Conservation (phyloP, 2,113 vertebrate genomes). For the Brachypodius melanocephalos region DNA sequence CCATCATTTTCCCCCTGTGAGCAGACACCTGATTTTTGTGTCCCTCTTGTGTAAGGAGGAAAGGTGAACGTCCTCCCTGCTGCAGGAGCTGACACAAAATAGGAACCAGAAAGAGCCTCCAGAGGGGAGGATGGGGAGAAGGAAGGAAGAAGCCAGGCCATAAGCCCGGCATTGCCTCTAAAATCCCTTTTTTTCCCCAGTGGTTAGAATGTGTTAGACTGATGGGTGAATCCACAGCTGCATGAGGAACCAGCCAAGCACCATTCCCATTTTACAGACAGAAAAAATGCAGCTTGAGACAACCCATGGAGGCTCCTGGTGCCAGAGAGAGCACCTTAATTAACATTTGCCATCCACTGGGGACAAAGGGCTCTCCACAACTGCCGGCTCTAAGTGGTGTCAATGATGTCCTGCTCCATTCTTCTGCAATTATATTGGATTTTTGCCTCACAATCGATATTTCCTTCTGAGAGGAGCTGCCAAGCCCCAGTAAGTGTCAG, state of each 20-base stretch:
- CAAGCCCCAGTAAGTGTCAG: conserved; percentile 9
- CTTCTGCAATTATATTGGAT: neutral
- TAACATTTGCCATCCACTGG: conserved; percentile 4
- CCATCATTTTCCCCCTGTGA: neutral
- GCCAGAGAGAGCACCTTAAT: neutral
- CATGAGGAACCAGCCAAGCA: neutral
- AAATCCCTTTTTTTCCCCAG: neutral
- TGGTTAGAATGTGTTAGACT: neutral
- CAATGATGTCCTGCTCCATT: conserved; percentile 29
- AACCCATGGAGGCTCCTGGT: neutral
- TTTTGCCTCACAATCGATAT: conserved; percentile 18
- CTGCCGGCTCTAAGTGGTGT: neutral
- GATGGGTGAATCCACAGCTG: neutral
- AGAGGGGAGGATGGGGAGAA: neutral
- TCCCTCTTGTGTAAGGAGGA: neutral
- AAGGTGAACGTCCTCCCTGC: neutral
- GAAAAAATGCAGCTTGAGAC: neutral
- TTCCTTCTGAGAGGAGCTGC: conserved; percentile 11
- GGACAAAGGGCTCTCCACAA: neutral
- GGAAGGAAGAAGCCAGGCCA: neutral
- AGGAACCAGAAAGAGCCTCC: neutral
- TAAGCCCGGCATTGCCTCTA: neutral
- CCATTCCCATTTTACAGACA: neutral
- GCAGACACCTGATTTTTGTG: neutral
- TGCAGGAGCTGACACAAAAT: neutral